phyloP scores from a whole-genome alignment of 2,888 invertebrate genomes.

The Xanthostigma xanthostigma region DNA sequence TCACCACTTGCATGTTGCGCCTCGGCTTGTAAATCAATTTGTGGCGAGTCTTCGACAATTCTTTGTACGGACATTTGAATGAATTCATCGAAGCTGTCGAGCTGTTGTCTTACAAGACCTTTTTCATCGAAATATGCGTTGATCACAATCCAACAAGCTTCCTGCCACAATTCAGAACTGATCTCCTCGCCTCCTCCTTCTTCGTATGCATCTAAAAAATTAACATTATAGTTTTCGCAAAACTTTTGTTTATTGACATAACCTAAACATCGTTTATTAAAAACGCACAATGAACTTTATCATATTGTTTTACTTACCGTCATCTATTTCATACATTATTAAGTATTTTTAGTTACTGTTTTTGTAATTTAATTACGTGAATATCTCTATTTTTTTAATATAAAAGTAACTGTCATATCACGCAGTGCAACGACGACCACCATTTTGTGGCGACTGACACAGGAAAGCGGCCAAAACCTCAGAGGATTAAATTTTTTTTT shows the following conservation, averaged over 20 bases:
- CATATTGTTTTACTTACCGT: conserved; percentile 18
- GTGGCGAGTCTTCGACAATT: conserved; percentile 98
- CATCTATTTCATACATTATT: conserved; percentile 26
- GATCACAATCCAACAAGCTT: conserved; percentile 99
- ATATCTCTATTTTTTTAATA: too few relatives aligned
- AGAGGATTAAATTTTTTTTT: too few relatives aligned
- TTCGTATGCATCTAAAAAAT: conserved; percentile 39
- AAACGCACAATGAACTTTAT: background rate
- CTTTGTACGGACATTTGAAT: conserved; percentile 99
- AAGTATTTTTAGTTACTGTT: conserved; percentile 25
- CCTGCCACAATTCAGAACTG: conserved; percentile 96
- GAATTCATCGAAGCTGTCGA: conserved; percentile 99
- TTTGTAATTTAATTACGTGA: conserved; percentile 56
- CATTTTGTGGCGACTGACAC: too few relatives aligned
- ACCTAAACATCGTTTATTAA: too few relatives aligned
- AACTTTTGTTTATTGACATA: background rate
- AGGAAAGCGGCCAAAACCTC: too few relatives aligned
- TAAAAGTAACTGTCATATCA: too few relatives aligned
- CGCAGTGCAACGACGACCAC: too few relatives aligned
- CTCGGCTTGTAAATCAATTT: conserved; percentile 93
- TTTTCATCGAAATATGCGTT: conserved; percentile 99
- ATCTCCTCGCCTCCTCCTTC: conserved; percentile 91
- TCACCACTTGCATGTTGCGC: conserved; percentile 91
- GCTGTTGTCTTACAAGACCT: conserved; percentile 94
- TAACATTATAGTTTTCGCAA: background rate